Evolutionary conservation across 2,113 vertebrate species (phyloP).

Genomic region (Gracilinanus agilis): DNA sequence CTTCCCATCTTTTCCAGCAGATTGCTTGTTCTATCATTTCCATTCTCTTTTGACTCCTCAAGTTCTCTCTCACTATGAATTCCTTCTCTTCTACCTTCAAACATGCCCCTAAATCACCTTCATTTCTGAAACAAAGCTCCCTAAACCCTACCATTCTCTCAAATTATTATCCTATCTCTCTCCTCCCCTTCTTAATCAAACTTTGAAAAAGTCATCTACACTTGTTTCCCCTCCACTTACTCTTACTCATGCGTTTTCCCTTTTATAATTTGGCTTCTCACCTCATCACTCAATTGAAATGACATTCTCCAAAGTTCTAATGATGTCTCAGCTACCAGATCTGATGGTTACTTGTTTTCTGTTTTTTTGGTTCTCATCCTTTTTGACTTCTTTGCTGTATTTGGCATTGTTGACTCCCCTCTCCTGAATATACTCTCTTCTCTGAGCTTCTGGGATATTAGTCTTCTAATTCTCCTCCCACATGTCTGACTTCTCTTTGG

Average conservation of each 20-base stretch:
- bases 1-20: background rate
- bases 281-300: background rate
- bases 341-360: background rate
- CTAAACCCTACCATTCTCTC: background rate
- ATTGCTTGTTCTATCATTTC: background rate
- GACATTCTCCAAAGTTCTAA: background rate
- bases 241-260: background rate
- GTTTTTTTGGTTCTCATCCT: background rate
- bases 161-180: background rate
- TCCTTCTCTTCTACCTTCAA: background rate
- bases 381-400: background rate
- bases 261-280: background rate
- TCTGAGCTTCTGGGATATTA: background rate
- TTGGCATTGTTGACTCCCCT: background rate
- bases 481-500: background rate
- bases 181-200: background rate
- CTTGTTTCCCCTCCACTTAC: background rate
- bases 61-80: background rate
- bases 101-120: background rate
- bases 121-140: background rate
- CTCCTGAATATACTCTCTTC: background rate
- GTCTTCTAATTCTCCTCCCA: background rate
- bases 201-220: background rate
- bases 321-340: background rate
- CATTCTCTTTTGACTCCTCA: background rate